Evolutionary conservation across 2,797 vertebrate species (phyloP), one percentile per base, ranked within the genome.

Genomic region (Alcedo atthis): DNA sequence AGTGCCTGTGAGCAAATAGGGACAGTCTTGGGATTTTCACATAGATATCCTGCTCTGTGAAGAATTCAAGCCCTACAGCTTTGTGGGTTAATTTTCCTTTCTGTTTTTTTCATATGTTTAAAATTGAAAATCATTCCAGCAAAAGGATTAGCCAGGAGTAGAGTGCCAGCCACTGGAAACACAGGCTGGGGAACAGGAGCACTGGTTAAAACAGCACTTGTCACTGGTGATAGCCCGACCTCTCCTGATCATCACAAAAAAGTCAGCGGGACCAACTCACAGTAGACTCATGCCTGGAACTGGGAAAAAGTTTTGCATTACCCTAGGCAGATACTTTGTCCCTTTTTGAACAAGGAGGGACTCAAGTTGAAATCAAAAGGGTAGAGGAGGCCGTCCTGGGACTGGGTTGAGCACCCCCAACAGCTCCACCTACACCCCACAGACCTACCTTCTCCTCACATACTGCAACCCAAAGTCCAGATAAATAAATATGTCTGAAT

Each of bases 321-420:
- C 24, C 15, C 16, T 22, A 37, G 32, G 40, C 24, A 70, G 43
- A 67, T 12, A 57, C 21, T 59, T 69, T 10, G 28, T 77, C 5
- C 3, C 5, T 8, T 54, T 64, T 30, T 40, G 40, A 87, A 77
- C 26, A 66, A 55, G 17, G 7, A 86, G 8, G 22, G 33, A 15
- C 14, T 68, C 32, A 53, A 62, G 26, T 5, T 15, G 30, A 87
- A 28, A 28, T 20, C 5, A 18, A 9, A n/a, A 40, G 21, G 9
- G 24, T 18, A 57, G 54, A 53, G 58, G 25, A 71, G 26, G 30
- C 16, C 35, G 17, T 66, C 19, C 43, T 0, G 0, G 15, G 37
- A 8, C 42, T 64, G 81, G 17, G 53, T 0, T 69, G 49, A 48
- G 74, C 57, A 82, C 21, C 13, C 45, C 37, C 43, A 33, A 58